phyloP scores from a whole-genome alignment of 2,797 vertebrate species.

The Staurois parvus region DNA sequence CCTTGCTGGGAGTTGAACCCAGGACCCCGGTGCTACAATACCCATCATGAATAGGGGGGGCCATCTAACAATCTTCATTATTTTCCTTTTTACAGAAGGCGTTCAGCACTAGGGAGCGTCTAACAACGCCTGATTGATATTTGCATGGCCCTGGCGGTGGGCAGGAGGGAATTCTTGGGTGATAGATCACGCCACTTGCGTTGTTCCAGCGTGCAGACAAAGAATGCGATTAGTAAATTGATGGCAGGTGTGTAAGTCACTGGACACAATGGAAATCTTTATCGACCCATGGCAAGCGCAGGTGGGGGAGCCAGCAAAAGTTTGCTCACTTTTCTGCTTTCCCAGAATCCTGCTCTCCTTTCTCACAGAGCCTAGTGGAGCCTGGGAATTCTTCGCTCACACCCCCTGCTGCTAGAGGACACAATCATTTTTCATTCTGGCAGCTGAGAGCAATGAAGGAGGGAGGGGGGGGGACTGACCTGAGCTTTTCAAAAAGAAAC shows the following conservation, averaged over 20 bases:
- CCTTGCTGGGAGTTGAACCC: neutral
- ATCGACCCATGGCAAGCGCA: neutral
- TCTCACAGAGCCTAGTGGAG: conserved; percentile 37
- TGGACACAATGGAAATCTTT: conserved; percentile 4
- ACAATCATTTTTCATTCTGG: conserved; percentile 60
- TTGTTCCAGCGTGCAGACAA: neutral
- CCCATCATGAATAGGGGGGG: neutral
- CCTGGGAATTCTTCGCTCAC: conserved; percentile 56
- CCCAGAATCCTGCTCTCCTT: conserved; percentile 55
- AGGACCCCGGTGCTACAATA: neutral
- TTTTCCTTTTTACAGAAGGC: neutral
- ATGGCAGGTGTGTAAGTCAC: neutral
- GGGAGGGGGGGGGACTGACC: neutral
- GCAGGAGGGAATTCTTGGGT: too few relatives aligned
- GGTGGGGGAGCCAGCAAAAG: neutral
- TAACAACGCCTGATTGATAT: neutral
- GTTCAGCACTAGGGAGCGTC: too few relatives aligned
- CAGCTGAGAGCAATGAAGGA: conserved; percentile 48
- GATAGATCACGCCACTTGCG: conserved; percentile 1
- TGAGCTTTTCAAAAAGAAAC: conserved; percentile 48
- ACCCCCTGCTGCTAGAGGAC: conserved; percentile 55
- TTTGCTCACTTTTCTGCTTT: conserved; percentile 39
- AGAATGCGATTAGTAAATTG: conserved; percentile 10
- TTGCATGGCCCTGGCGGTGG: neutral
- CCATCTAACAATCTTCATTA: neutral